Percentiles rank a stretch among this genome's conserved stretches.
Evolutionary conservation across 2,797 vertebrate species (phyloP).

Genomic region (Eulemur rubriventer): DNA sequence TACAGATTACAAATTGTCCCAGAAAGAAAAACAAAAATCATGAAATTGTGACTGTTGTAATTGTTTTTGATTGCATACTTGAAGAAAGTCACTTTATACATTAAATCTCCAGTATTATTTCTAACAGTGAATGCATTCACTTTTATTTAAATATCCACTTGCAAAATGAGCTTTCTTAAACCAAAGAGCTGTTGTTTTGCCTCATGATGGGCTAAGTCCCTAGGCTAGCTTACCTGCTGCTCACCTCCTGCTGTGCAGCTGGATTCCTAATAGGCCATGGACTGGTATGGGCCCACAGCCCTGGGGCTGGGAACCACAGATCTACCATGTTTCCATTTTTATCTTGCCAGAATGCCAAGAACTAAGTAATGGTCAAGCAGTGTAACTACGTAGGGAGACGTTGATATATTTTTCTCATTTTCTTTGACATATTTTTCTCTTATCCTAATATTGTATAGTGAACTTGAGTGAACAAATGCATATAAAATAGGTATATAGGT

Average conservation of each 20-base stretch:
- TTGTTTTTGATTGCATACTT: not conserved
- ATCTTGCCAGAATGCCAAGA: conserved; percentile 12
- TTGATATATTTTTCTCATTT: conserved; percentile 29
- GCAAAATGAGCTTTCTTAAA: conserved; percentile 20
- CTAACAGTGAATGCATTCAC: not conserved
- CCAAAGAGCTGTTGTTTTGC: not conserved
- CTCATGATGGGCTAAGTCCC: not conserved
- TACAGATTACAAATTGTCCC: not conserved
- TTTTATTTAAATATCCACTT: conserved; percentile 12
- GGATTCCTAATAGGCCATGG: no score
- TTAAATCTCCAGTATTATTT: not conserved
- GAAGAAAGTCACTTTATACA: not conserved
- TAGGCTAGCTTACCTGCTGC: no score
- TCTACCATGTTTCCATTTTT: conserved; percentile 63
- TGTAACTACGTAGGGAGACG: not conserved
- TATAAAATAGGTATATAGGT: not conserved
- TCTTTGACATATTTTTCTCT: conserved; percentile 33
- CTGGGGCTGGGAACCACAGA: no score
- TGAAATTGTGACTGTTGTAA: not conserved
- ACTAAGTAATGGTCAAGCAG: conserved; percentile 54
- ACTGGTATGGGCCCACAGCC: no score
- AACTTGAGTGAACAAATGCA: not conserved
- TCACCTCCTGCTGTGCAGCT: no score
- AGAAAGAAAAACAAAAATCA: not conserved
- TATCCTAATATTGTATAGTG: not conserved